Base-by-base conservation (phyloP, 2,888 invertebrate genomes). In the Drosophila maculinotata region DNA sequence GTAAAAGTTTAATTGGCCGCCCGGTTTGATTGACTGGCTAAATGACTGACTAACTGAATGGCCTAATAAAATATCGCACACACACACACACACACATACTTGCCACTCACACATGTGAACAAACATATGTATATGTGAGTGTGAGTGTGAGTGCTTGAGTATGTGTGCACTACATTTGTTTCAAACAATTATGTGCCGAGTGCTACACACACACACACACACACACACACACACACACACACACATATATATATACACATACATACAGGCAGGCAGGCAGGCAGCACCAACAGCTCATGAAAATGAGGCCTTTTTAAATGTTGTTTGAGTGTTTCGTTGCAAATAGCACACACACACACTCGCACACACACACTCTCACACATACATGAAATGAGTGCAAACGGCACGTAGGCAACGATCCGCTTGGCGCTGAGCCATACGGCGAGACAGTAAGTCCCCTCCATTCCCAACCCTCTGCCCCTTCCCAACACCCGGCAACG, bases 261-360 rank as follows among this genome's bases (percentile, higher is more conserved):
- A n/a, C n/a, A n/a, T n/a, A n/a, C n/a, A n/a, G n/a, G n/a, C n/a
- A n/a, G n/a, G n/a, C n/a, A n/a, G n/a, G n/a, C n/a, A n/a, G n/a
- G n/a, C n/a, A n/a, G n/a, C 65, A 65, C 38, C 77, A 69, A 56
- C 65, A 52, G 69, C 76, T 82, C 77, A 73, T 82, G 79, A 80
- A 80, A 80, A 80, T 80, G 82, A 80, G 80, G 80, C 76, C 82
- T 77, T 80, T 80, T 80, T 80, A 82, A 82, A 79, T 80, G 80
- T 82, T 82, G 79, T 80, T 80, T 79, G 82, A 80, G 82, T 80
- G 80, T 67, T 82, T 72, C 64, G 69, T 81, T 77, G 82, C 73
- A 81, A 79, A 79, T 79, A 74, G 80, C 57, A 68, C 58, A 65
- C 57, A 59, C 33, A 56, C 31, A 20, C 33, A 51, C 49, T 31